These are phyloP conservation scores for Ceriagrion tenellum DNA, from an alignment of 2,888 invertebrate genomes.

Conservation along the genomic window DNA sequence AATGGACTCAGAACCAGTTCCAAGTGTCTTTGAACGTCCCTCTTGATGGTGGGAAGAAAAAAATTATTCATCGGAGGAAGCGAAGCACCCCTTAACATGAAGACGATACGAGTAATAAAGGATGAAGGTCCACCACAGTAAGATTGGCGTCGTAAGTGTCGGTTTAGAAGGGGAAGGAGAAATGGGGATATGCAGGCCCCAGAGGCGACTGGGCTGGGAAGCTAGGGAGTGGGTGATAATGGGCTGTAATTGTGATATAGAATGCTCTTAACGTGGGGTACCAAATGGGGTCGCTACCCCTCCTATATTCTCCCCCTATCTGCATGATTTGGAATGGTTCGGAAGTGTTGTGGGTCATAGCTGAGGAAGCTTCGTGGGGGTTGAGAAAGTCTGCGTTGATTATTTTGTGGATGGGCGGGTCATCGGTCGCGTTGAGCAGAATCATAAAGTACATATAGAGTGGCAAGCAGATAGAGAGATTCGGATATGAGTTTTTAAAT, in stretches of 20 bases:
- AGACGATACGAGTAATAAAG: too few relatives aligned
- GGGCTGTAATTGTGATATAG: slow-evolving; percentile 64
- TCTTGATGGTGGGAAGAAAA: neutral
- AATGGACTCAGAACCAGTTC: neutral
- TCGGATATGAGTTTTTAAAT: too few relatives aligned
- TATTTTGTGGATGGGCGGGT: neutral
- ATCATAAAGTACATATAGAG: too few relatives aligned
- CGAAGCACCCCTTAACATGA: too few relatives aligned
- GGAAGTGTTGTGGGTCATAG: neutral
- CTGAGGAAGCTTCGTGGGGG: neutral
- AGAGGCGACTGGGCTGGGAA: neutral
- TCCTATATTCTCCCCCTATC: neutral
- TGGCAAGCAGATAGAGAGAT: too few relatives aligned
- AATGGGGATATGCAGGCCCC: neutral
- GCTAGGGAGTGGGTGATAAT: slow-evolving; percentile 54
- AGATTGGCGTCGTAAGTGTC: neutral
- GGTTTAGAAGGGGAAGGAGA: neutral
- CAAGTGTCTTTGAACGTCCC: neutral
- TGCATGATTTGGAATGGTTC: neutral
- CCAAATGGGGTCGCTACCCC: neutral
- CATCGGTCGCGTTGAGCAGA: neutral
- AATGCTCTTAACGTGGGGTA: slow-evolving; percentile 52
- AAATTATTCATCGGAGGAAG: neutral
- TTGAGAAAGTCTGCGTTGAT: neutral
- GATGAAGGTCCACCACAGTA: neutral